Base-by-base conservation (phyloP, 2,888 invertebrate genomes). In the Gari tellinella region DNA sequence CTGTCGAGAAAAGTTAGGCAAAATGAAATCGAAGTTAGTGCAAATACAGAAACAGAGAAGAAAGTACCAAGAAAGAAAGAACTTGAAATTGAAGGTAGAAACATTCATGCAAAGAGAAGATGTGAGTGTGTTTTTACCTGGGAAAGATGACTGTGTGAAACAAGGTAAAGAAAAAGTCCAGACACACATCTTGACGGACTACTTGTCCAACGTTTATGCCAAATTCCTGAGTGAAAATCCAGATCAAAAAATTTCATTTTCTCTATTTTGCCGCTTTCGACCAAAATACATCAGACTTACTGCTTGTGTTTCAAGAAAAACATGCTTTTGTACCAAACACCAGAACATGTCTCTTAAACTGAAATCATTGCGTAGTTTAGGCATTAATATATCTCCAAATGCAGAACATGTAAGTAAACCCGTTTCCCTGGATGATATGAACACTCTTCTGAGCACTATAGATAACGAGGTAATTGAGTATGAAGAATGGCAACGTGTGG, bases 311-410 rank as follows among this genome's bases (percentile, higher is more conserved):
- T 46, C 64, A 14, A 4, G 70, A 40, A 53, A 26, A 14, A 51
- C 45, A 8, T 70, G 70, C 25, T 53, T 70, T 10, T 70, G 70
- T 41, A 70, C 60, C 7, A 57, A 58, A 38, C 64, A 70, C 26
- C 64, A 64, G 31, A 58, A 63, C n/a, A n/a, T n/a, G n/a, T n/a
- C n/a, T n/a, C n/a, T n/a, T n/a, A 51, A 51, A 51, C 51, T 51
- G n/a, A 51, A 51, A 8, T 51, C 25, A n/a, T 26, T 51, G 21
- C 51, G 51, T 51, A n/a, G n/a, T n/a, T 26, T 26, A 26, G 51
- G 51, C 25, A 15, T 51, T 51, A 26, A 51, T 12, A 51, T 51
- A 25, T 51, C 51, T n/a, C 21, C 21, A 25, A 51, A 51, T 26
- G 25, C 51, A 23, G 51, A 51, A 26, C 21, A n/a, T 51, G 51